phyloP scores from a whole-genome alignment of 2,113 vertebrate genomes.

The Probosciger aterrimus region DNA sequence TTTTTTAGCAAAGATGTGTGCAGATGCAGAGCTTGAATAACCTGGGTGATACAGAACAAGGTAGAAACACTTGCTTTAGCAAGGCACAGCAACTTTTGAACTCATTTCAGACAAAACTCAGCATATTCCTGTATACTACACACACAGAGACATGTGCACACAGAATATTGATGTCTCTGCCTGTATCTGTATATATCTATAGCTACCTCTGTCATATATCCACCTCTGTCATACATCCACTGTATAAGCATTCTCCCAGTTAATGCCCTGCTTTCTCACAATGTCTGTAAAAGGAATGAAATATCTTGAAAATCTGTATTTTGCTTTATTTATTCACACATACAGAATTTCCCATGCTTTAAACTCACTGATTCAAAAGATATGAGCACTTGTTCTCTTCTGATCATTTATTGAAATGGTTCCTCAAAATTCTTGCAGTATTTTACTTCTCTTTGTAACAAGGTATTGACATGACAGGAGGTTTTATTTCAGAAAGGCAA shows the following conservation, averaged over 20 bases:
- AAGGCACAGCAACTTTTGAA: background rate
- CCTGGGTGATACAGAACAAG: background rate
- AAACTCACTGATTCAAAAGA: background rate
- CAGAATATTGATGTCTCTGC: background rate
- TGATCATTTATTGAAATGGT: background rate
- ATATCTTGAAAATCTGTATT: background rate
- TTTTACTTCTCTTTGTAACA: background rate
- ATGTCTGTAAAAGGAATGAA: background rate
- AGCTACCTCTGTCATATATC: background rate
- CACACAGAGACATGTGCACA: accelerated
- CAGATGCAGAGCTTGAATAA: background rate
- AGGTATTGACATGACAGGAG: background rate
- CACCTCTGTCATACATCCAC: background rate
- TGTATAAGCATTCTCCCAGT: background rate
- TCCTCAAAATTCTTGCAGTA: background rate
- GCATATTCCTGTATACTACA: background rate
- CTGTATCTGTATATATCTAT: background rate
- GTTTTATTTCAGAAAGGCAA: background rate
- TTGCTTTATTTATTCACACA: background rate
- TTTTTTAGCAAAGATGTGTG: background rate
- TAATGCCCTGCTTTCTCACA: background rate
- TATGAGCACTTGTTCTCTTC: background rate
- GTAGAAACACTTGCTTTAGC: background rate
- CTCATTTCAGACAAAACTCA: background rate
- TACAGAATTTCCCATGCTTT: background rate